Conservation (phyloP, 2,797 vertebrate species). For the Fistularia commersonii region DNA sequence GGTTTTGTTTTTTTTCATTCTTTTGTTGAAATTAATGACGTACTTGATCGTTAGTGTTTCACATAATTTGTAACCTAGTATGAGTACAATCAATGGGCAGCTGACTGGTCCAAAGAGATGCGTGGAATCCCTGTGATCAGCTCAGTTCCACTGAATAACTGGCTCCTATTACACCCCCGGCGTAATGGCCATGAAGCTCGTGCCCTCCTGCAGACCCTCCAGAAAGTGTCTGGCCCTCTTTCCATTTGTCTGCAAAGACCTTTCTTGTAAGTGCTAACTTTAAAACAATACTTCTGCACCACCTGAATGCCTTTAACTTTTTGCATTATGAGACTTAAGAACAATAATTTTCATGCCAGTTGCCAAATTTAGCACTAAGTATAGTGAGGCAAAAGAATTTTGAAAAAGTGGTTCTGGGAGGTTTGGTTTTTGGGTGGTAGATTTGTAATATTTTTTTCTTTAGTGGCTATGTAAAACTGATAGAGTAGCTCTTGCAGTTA, state of each 20-base stretch:
- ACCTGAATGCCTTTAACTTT: too few relatives aligned
- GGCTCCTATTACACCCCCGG: conserved; percentile 82
- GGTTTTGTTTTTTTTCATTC: background rate
- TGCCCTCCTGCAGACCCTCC: conserved; percentile 77
- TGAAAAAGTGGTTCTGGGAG: too few relatives aligned
- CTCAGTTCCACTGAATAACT: conserved; percentile 77
- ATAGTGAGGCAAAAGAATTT: too few relatives aligned
- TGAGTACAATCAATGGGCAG: conserved; percentile 79
- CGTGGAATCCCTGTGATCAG: conserved; percentile 78
- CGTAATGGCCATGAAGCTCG: conserved; percentile 79
- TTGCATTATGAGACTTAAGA: too few relatives aligned
- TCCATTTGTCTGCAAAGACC: conserved; percentile 80
- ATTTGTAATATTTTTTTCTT: too few relatives aligned
- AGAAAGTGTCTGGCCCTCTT: conserved; percentile 80
- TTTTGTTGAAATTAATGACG: background rate
- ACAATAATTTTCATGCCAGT: too few relatives aligned
- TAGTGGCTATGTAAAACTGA: too few relatives aligned
- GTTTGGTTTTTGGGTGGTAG: too few relatives aligned
- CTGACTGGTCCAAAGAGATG: conserved; percentile 90
- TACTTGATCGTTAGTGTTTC: conserved; percentile 2
- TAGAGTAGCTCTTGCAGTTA: too few relatives aligned
- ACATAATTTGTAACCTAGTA: conserved; percentile 65
- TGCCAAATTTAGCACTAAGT: too few relatives aligned
- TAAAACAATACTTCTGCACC: background rate
- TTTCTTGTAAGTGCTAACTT: conserved; percentile 74